Conservation (phyloP, 2,113 vertebrate genomes). For the Neolamprologus brichardi region DNA sequence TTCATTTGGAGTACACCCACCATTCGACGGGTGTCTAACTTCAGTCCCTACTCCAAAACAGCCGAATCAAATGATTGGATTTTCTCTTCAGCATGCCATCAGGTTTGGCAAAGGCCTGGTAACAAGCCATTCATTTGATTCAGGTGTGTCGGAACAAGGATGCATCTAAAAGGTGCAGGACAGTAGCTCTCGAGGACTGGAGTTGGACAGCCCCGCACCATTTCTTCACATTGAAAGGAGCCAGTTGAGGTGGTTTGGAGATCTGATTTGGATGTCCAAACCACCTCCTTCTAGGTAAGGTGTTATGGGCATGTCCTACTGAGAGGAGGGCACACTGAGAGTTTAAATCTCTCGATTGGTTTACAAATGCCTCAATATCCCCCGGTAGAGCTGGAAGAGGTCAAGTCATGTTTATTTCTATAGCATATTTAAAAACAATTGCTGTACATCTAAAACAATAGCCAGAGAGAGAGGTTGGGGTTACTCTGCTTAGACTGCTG, state of each 20-base stretch:
- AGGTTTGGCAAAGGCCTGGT: neutral
- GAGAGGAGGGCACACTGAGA: neutral
- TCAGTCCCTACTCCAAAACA: neutral
- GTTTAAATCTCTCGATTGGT: neutral
- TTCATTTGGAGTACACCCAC: neutral
- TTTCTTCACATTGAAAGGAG: neutral
- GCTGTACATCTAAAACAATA: neutral
- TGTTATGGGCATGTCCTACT: neutral
- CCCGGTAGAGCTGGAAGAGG: neutral
- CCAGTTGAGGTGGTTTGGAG: neutral
- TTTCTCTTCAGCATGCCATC: neutral
- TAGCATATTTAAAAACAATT: neutral
- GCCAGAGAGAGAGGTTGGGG: neutral
- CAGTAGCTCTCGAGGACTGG: neutral
- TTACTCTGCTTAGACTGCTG: neutral
- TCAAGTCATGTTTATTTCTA: neutral
- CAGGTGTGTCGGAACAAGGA: neutral
- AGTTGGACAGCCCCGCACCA: accelerated
- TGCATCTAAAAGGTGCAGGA: neutral
- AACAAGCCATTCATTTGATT: neutral
- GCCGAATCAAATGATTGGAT: neutral
- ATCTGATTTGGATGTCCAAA: neutral
- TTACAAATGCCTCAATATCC: neutral
- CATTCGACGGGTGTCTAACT: neutral
- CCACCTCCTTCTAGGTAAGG: neutral